Base-by-base conservation (phyloP, 2,113 vertebrate species). In the Pomatorhinus ruficollis region DNA sequence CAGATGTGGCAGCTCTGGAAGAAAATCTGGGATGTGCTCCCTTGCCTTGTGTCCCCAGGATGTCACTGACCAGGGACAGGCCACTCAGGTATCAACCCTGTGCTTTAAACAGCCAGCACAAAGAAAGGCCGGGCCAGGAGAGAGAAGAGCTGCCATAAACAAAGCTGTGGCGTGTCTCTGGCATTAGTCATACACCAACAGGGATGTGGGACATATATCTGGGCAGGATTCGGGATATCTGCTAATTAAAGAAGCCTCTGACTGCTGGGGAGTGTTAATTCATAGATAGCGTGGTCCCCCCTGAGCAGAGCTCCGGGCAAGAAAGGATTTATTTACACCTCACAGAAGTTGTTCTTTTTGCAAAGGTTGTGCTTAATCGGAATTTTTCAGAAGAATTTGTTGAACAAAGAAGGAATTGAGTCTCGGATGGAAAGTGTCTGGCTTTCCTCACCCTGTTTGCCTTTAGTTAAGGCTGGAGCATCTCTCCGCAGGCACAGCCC, bases 311-410 rank as follows among this genome's bases (percentile, higher is more conserved):
- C 54, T 69, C 53, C 35, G 87, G 90, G 66, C 45, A 57, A 45
- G 79, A 37, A 57, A 81, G 61, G 94, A 94, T 96, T 96, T 97
- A 96, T 96, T 96, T 93, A 89, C 71, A 63, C 79, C 83, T 50
- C 5, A 2, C 22, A 19, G 40, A 81, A 94, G 61, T 87, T 87
- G 13, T 39, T 87, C 31, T 84, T 68, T 70, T 66, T 15, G 45
- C 40, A 30, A 64, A 65, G 65, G 27, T 33, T 82, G 81, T 0
- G 1, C 39, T 70, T 83, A 25, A 86, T n/a, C 3, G 0, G 59
- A 78, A 31, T 61, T 70, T 91, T 82, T 78, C 30, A 5, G 42
- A 70, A 40, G 79, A 50, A 52, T 88, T 87, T 56, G 75, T 60
- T 50, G 49, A 71, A 60, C 63, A 68, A 86, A 91, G 70, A 35